Evolutionary conservation across 2,113 vertebrate genomes (phyloP), one percentile per base, ranked within the genome.

Genomic region (Haliaeetus leucogaster): DNA sequence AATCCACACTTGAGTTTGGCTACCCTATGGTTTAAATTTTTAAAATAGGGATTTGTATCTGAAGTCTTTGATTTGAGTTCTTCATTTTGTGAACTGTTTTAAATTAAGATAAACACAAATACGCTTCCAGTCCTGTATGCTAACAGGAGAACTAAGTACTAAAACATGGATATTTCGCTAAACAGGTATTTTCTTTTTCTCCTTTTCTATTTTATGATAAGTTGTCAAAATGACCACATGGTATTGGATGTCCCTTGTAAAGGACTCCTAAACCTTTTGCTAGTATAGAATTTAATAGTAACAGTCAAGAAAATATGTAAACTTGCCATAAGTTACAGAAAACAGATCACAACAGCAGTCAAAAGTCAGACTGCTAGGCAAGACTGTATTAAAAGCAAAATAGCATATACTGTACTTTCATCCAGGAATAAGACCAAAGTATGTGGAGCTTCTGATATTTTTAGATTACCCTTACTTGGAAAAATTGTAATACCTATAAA

Each of bases 241-340:
- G 91, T 92, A 95, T 70, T 95, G 84, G 90, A 96, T 71, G 34
- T 95, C 97, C 90, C 92, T 73, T 95, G 86, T 94, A 94, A 94
- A 93, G 71, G 86, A 94, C 92, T 93, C 92, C 67, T 86, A 89
- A 97, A 96, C 91, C 90, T 93, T 97, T 96, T 90, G 72, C 68
- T 90, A 80, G 55, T 97, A 96, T 90, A 93, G 94, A 97, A 97
- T 86, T 95, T 83, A 93, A 74, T 86, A 97, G 94, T 96, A 97
- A 93, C 97, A 97, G 92, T 95, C 95, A 96, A 52, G 93, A 90
- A 97, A 98, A 97, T 97, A 98, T 98, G 98, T 98, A 98, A 98
- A 98, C 98, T 94, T 98, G 96, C 96, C 97, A 89, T 93, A 96
- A 93, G 90, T 97, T 97, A 97, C 97, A 98, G 95, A 97, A 97